phyloP scores from a whole-genome alignment of 2,113 vertebrate genomes.

The Alligator mississippiensis region DNA sequence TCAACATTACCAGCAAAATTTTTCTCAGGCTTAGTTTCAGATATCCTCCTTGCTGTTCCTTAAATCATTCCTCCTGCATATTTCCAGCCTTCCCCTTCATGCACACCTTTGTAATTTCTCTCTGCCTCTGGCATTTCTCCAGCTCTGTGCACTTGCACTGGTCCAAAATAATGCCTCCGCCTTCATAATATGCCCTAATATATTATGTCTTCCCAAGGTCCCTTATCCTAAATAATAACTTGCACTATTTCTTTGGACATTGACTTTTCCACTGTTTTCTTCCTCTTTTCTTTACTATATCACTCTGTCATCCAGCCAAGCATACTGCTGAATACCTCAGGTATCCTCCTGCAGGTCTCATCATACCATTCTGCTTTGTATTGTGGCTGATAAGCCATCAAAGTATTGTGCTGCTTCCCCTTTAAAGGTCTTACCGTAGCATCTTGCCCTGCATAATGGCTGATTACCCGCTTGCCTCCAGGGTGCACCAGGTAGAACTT shows the following conservation, averaged over 20 bases:
- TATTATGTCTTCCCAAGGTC: too few species aligned
- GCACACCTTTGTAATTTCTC: background rate
- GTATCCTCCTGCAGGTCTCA: background rate
- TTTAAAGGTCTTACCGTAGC: conserved; percentile 73
- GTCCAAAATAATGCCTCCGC: background rate
- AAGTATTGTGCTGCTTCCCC: background rate
- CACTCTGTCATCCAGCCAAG: background rate
- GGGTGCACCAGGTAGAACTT: conserved; percentile 74
- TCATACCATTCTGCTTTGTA: background rate
- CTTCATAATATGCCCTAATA: background rate
- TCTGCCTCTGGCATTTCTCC: background rate
- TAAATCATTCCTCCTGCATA: too few species aligned
- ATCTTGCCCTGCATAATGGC: conserved; percentile 83
- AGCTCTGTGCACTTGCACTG: background rate
- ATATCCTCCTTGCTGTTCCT: background rate
- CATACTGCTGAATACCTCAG: too few species aligned
- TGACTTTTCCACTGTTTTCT: too few species aligned
- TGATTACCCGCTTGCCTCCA: conserved; percentile 76
- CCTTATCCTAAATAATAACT: too few species aligned
- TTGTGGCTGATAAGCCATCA: background rate
- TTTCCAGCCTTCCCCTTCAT: background rate
- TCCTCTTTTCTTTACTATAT: too few species aligned
- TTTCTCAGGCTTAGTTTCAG: background rate
- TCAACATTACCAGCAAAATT: background rate
- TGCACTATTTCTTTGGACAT: too few species aligned